Conservation (phyloP, 2,797 vertebrate genomes). For the Glyptemys insculpta region DNA sequence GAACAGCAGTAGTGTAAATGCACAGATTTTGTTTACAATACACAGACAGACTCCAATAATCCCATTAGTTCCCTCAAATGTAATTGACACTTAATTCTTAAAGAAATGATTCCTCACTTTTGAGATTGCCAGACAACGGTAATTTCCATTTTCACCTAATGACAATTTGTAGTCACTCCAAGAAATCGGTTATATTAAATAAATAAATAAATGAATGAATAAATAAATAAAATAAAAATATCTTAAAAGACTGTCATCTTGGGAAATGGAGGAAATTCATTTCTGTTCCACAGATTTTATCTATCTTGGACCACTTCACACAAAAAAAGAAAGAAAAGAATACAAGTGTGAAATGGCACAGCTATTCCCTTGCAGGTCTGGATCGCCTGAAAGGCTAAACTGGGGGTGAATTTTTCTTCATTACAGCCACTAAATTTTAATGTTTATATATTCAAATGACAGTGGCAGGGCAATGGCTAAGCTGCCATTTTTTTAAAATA, state of each 20-base stretch:
- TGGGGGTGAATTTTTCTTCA: neutral
- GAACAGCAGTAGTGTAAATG: neutral
- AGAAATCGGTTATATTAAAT: neutral
- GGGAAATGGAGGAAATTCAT: neutral
- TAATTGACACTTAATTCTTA: fast-evolving
- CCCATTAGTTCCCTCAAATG: fast-evolving
- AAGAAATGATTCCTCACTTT: neutral
- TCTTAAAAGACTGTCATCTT: neutral
- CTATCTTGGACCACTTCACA: neutral
- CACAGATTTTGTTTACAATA: neutral
- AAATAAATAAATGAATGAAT: neutral
- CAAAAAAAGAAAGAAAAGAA: neutral
- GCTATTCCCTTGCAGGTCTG: neutral
- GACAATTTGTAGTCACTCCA: neutral
- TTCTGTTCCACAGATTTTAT: neutral
- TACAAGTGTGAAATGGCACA: neutral
- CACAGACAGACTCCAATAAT: neutral
- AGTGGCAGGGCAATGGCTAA: neutral
- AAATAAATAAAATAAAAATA: neutral
- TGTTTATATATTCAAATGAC: neutral
- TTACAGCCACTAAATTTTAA: neutral
- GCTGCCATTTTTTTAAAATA: neutral
- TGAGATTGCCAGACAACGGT: neutral
- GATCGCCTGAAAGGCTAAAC: too few species aligned
- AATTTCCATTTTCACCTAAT: neutral